Evolutionary conservation across 1,140 invertebrate species (phyloP).

Genomic region (Musca vetustissima): DNA sequence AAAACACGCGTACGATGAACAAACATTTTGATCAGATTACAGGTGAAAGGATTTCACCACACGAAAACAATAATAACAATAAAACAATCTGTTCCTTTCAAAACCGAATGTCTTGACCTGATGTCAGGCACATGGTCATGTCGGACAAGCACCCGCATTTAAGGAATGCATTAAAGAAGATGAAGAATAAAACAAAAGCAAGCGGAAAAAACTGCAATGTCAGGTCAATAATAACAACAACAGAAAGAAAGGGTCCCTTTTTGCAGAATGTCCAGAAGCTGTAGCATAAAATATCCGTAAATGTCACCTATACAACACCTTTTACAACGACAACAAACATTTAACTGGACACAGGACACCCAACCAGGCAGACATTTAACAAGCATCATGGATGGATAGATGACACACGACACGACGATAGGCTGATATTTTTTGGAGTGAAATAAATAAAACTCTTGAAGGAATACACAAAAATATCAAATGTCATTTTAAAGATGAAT

Average conservation of each 20-base stretch:
- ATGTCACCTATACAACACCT: constrained; percentile 14
- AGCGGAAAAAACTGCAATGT: constrained; percentile 10
- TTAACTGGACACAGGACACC: neutral
- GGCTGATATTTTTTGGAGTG: no score
- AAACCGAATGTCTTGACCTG: neutral
- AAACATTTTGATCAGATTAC: neutral
- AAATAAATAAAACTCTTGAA: neutral
- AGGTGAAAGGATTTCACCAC: constrained; percentile 13
- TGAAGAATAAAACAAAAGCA: neutral
- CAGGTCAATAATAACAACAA: constrained; percentile 12
- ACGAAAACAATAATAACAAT: no score
- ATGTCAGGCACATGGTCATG: constrained; percentile 5
- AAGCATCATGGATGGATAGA: no score
- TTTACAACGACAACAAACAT: constrained; percentile 2
- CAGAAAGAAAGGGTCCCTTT: neutral
- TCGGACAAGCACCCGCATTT: constrained; percentile 1
- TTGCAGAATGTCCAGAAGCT: neutral
- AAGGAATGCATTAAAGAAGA: neutral
- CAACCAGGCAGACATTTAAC: neutral
- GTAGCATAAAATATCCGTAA: neutral
- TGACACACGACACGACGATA: no score
- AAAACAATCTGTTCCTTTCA: no score
- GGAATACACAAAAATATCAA: constrained; percentile 14
- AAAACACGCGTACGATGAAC: neutral
- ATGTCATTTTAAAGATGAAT: neutral